phyloP scores from a whole-genome alignment of 2,113 vertebrate genomes.

The Oreochromis tanganicae region DNA sequence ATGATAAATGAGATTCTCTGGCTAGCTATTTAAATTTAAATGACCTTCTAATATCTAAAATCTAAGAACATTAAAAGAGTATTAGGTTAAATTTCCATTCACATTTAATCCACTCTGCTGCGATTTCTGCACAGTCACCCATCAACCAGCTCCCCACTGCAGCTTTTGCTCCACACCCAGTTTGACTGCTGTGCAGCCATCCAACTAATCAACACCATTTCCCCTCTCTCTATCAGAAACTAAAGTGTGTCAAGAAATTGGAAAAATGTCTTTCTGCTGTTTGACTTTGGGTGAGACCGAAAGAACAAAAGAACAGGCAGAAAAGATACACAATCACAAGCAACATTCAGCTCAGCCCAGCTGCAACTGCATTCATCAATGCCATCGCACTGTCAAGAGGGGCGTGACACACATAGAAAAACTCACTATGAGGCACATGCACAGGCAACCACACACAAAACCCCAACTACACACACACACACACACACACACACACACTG shows the following conservation, averaged over 20 bases:
- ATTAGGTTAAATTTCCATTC: background rate
- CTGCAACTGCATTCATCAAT: constrained; percentile 47
- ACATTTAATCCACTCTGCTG: background rate
- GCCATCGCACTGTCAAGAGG: constrained; percentile 37
- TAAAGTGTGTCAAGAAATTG: background rate
- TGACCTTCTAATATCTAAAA: background rate
- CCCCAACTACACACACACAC: background rate
- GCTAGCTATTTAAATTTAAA: background rate
- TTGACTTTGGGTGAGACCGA: background rate
- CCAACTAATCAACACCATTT: background rate
- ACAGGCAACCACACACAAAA: background rate
- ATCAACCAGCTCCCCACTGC: background rate
- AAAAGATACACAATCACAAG: background rate
- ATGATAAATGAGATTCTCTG: background rate
- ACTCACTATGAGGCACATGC: background rate
- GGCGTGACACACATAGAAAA: constrained; percentile 33
- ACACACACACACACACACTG: background rate
- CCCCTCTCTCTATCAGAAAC: constrained; percentile 3
- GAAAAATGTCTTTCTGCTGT: background rate
- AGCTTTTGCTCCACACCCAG: constrained; percentile 6
- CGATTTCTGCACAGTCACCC: constrained; percentile 32
- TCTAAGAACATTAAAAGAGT: background rate
- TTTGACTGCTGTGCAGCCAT: constrained; percentile 8
- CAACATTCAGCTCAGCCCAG: constrained; percentile 18
- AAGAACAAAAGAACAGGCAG: background rate